phyloP scores from a whole-genome alignment of 2,113 vertebrate genomes.

The Nanorana parkeri region DNA sequence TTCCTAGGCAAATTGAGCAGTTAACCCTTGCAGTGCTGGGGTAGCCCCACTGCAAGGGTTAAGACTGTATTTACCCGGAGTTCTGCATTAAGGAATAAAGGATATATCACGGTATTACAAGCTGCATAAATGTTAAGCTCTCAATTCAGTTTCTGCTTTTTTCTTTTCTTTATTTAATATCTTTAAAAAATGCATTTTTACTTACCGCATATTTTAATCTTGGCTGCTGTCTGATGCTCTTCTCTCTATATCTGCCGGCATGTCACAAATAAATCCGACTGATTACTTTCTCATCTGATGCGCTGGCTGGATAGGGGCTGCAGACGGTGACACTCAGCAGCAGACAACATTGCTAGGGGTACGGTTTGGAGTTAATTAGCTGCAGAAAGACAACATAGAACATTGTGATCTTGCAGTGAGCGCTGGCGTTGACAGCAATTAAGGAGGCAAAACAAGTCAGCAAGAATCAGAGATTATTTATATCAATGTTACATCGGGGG shows the following conservation, averaged over 20 bases:
- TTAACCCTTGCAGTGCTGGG: no score
- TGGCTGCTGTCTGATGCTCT: background rate
- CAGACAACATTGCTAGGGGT: conserved; percentile 35
- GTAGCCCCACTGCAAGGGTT: no score
- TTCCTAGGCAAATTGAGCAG: no score
- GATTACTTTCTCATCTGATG: conserved; percentile 29
- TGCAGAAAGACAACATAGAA: conserved; percentile 50
- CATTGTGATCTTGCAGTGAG: conserved; percentile 51
- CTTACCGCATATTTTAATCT: no score
- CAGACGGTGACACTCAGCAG: conserved; percentile 1
- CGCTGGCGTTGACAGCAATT: conserved; percentile 54
- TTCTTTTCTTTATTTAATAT: no score
- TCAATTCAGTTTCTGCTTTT: no score
- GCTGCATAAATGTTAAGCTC: no score
- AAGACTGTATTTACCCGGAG: no score
- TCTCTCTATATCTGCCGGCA: background rate
- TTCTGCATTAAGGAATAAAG: no score
- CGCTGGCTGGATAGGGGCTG: conserved; percentile 29
- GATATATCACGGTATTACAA: no score
- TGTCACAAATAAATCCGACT: conserved; percentile 9
- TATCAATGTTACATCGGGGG: background rate
- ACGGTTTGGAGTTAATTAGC: conserved; percentile 48
- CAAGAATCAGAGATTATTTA: conserved; percentile 41
- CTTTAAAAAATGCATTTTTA: no score
- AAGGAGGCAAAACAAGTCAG: conserved; percentile 47